Base-by-base conservation (phyloP, 2,888 invertebrate genomes). In the Scaptomyza cyrtandrae region DNA sequence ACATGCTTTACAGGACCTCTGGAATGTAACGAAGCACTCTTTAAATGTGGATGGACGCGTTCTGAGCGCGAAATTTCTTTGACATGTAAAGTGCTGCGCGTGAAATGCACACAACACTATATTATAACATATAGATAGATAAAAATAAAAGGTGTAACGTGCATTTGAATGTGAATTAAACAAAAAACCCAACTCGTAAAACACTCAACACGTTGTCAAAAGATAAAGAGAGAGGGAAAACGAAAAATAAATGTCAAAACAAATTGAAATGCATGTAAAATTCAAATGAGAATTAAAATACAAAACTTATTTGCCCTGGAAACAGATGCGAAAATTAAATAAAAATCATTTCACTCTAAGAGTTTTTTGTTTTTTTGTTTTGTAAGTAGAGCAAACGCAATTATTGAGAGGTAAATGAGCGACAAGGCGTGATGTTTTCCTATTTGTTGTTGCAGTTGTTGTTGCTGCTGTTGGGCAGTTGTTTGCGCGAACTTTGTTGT, bases 181-280 rank as follows among this genome's bases (percentile, higher is more conserved):
- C 37, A 55, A 31, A 46, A 50, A 44, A 27, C n/a, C n/a, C 35
- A 46, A 29, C 52, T 55, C 58, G 24, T 19, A 44, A 44, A 57
- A 71, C 45, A 59, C 54, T 61, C 63, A 55, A 75, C 59, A 58
- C 58, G 61, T 16, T 41, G 41, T 16, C 10, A 16, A 41, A 9
- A 16, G 10, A 10, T 5, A 10, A 1, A 16, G n/a, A 29, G 29
- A 29, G 7, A 29, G 13, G 13, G 4, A 16, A 3, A 46, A 56
- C 43, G 19, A 24, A 43, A 54, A 73, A 63, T 49, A 63, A 69
- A 61, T 63, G 58, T n/a, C 33, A 54, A 62, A 71, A 72, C 71
- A 85, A 87, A 77, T 82, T 78, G 73, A 84, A 86, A 83, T 86
- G 70, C 86, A 75, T 80, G 75, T 73, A 56, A 61, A 76, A 81